Evolutionary conservation across 1,140 invertebrate genomes (phyloP).

Genomic region (Fragariocoptes setiger): DNA sequence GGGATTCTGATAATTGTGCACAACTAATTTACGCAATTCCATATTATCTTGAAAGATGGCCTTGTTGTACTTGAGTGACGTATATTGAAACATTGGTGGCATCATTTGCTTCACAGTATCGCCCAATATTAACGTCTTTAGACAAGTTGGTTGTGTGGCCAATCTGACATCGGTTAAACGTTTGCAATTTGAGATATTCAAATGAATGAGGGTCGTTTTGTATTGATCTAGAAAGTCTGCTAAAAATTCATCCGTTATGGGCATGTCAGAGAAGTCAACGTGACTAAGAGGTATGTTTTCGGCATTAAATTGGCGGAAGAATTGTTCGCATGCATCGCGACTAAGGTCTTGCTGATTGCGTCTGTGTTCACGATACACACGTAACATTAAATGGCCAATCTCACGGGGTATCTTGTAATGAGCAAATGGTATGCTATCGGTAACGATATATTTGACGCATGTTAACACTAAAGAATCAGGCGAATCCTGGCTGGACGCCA

Average conservation of each 20-base stretch:
- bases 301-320: slow-evolving; percentile 4
- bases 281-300: not conserved
- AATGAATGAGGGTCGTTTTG: not conserved
- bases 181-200: slow-evolving; percentile 4
- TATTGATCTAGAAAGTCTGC: slow-evolving; percentile 3
- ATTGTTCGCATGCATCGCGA: not conserved
- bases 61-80: no score
- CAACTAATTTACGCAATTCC: not conserved
- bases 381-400: slow-evolving; percentile 3
- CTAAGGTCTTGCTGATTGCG: not conserved
- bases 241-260: slow-evolving; percentile 5
- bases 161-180: not conserved
- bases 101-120: not conserved
- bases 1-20: not conserved
- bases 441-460: slow-evolving; percentile 3
- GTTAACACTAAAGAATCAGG: slow-evolving; percentile 1
- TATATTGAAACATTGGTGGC: no score
- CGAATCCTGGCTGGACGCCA: slow-evolving; percentile 1
- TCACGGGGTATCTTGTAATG: slow-evolving; percentile 2
- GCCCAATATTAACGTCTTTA: not conserved
- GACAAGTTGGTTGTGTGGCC: not conserved
- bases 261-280: slow-evolving; percentile 1
- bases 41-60: not conserved
- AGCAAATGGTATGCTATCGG: not conserved
- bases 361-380: slow-evolving; percentile 2